Evolutionary conservation across 2,888 invertebrate species (phyloP), one percentile per base, ranked within the genome.

Genomic region (Galeruca laticollis): DNA sequence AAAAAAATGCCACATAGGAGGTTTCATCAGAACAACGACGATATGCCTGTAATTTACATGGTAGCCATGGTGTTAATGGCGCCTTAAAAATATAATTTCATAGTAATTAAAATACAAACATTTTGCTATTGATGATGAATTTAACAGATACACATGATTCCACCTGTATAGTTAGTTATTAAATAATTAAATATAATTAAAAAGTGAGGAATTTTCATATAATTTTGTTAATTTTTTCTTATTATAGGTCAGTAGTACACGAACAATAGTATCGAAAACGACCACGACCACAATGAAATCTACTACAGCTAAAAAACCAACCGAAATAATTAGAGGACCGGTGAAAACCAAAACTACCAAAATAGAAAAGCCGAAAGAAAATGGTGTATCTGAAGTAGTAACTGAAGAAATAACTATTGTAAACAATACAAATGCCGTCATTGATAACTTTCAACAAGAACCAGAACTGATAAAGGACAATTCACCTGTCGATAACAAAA

Each of bases 401-500:
- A 80, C 79, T 5, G 78, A 82, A 71, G 78, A 79, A 71, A 77
- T 77, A 57, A 77, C 75, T 8, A 64, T 75, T 13, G 75, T 79
- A 13, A 77, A 73, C 49, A 78, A 78, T 61, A 71, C 74, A 6
- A 64, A 60, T 65, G 33, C 56, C 18, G 35, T 20, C 2, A 57
- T 66, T 20, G 18, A 51, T 10, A 21, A 43, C 52, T 37, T 26
- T 5, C n/a, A 77, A 76, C 35, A 76, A 35, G 81, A 81, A 57
- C 75, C 78, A 37, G 77, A 78, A 43, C 73, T 82, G 40, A 63
- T 84, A 33, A 86, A 85, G 76, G 86, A 86, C 77, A 81, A 83
- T 71, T 86, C 85, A 9, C 86, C 86, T 10, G 60, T 85, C 61
- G 82, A 83, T 75, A 84, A 83, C 75, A 84, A 83, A 72, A 67